Evolutionary conservation across 2,113 vertebrate genomes (phyloP).

Genomic region (Larimichthys polyactis): DNA sequence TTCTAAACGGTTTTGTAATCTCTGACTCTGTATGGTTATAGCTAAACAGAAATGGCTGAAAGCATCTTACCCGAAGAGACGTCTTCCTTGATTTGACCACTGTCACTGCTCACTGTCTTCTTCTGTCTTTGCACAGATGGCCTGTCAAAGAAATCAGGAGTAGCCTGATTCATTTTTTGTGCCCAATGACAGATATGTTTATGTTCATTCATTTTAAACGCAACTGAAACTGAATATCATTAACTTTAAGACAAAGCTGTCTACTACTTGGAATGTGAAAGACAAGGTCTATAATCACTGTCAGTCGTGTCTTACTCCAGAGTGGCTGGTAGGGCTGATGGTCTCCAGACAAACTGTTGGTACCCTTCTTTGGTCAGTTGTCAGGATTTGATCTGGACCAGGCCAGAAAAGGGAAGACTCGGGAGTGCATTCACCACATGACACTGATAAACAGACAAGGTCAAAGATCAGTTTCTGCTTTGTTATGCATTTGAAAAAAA

Average conservation of each 20-base stretch:
- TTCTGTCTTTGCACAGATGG: constrained; percentile 32
- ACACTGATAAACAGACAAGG: constrained; percentile 44
- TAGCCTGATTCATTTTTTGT: background rate
- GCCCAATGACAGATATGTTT: background rate
- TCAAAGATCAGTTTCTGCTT: constrained; percentile 47
- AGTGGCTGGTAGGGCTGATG: constrained; percentile 32
- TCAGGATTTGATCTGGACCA: constrained; percentile 14
- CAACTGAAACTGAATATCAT: background rate
- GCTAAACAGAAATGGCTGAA: background rate
- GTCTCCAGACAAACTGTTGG: constrained; percentile 29
- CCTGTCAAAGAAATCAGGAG: constrained; percentile 36
- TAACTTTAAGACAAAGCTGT: background rate
- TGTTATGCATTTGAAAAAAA: background rate
- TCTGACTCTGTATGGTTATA: background rate
- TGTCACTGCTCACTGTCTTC: constrained; percentile 42
- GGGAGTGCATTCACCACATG: constrained; percentile 35
- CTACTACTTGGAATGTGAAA: background rate
- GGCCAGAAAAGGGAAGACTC: constrained; percentile 2
- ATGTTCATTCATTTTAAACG: background rate
- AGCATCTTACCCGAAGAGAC: constrained; percentile 58
- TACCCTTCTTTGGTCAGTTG: constrained; percentile 28
- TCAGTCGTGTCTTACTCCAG: constrained; percentile 60
- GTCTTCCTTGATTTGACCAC: constrained; percentile 27
- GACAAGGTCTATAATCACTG: background rate
- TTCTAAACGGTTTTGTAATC: background rate